Evolutionary conservation across 1,140 invertebrate species (phyloP).

Genomic region (Bemisia tabaci): DNA sequence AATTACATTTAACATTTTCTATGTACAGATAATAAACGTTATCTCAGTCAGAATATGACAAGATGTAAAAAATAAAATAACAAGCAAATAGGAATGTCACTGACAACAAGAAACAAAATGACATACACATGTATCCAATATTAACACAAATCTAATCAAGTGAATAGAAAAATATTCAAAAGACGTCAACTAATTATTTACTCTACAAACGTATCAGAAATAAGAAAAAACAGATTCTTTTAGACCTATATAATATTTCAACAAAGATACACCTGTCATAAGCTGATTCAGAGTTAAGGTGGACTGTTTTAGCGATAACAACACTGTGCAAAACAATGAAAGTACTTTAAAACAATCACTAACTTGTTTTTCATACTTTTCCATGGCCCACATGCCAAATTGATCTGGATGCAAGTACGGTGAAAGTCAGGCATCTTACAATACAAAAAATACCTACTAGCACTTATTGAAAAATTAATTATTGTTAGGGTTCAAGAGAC

Average conservation of each 20-base stretch:
- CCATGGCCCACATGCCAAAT: too few species aligned
- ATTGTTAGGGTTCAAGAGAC: too few species aligned
- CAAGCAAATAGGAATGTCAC: not conserved
- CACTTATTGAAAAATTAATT: too few species aligned
- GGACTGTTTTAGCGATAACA: too few species aligned
- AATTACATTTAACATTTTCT: conserved; percentile 1
- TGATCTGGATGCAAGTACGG: too few species aligned
- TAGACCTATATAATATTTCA: not conserved
- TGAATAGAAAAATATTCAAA: not conserved
- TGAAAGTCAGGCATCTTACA: too few species aligned
- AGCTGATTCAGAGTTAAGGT: too few species aligned
- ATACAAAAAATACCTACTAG: too few species aligned
- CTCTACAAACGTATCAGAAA: not conserved
- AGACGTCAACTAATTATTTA: not conserved
- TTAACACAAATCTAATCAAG: not conserved
- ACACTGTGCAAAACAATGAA: too few species aligned
- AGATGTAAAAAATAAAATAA: not conserved
- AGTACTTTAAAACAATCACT: not conserved
- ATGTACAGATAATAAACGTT: not conserved
- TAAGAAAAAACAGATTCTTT: not conserved
- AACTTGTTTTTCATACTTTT: too few species aligned
- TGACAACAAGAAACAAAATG: not conserved
- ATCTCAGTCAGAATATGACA: not conserved
- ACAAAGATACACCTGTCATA: not conserved
- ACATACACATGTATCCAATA: not conserved